Base-by-base conservation (phyloP, 2,113 vertebrate species). In the Gavialis gangeticus region DNA sequence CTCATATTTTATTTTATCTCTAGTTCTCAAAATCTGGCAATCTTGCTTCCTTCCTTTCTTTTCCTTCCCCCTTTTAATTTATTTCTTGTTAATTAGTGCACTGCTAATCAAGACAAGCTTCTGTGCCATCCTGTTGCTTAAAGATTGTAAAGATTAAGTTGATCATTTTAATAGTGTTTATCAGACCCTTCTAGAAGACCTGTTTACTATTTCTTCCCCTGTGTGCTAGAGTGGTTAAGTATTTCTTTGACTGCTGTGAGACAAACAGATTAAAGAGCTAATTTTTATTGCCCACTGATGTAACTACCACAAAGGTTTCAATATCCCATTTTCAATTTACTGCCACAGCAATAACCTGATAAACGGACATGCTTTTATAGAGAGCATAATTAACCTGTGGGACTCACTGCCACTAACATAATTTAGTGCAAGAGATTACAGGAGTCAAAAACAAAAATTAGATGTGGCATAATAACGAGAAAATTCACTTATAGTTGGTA, bases 401-500 rank as follows among this genome's bases (percentile, higher is more conserved):
- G 89, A 84, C 25, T 30, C 58, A 10, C 10, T 89, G 46, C 4
- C 10, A 24, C 3, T 62, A 83, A 16, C 0, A 1, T 77, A n/a
- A 62, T 10, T 84, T 46, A 85, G 15, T 79, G 1, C 28, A 54
- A 85, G 17, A 46, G 73, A n/a, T 79, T 75, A 67, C 28, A 63
- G 22, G 82, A 63, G 78, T 21, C 5, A 76, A 73, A 94, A 88
- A 37, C 14, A 16, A 57, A 34, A 12, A 21, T 94, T 57, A 81
- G 69, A 71, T 69, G 3, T 6, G 24, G 16, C 30, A 71, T 85
- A 92, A 5, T 91, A 59, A 75, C 87, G 76, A 88, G 91, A 95
- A 94, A 93, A 94, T 82, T 27, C 55, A 62, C 55, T 89, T 91
- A 82, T 22, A 87, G 82, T 85, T 84, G 83, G 64, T 87, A 89